Evolutionary conservation across 2,113 vertebrate genomes (phyloP).

Genomic region (Etheostoma cragini): DNA sequence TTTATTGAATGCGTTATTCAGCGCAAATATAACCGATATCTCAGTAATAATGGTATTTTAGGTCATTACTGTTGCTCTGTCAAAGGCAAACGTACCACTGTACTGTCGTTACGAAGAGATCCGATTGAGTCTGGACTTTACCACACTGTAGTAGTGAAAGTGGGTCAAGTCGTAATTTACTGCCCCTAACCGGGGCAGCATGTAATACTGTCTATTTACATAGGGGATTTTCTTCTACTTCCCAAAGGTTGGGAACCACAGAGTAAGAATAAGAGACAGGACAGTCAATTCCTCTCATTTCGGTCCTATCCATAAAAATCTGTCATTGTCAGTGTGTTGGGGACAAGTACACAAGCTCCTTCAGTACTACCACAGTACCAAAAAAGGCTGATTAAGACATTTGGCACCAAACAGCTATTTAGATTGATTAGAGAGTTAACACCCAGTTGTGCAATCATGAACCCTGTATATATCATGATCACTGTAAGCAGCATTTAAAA

Average conservation of each 20-base stretch:
- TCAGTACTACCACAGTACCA: neutral
- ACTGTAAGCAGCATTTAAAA: neutral
- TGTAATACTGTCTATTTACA: too few relatives aligned
- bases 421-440: neutral
- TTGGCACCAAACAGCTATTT: conserved; percentile 21
- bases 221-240: too few relatives aligned
- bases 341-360: neutral
- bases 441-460: neutral
- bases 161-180: too few relatives aligned
- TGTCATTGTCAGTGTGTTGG: conserved; percentile 12
- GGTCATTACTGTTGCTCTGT: too few relatives aligned
- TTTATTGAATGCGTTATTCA: too few relatives aligned
- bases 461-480: neutral
- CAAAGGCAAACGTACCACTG: too few relatives aligned
- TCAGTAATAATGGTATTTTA: too few relatives aligned
- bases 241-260: neutral
- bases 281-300: neutral
- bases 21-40: too few relatives aligned
- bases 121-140: too few relatives aligned
- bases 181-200: too few relatives aligned
- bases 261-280: neutral
- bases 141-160: too few relatives aligned
- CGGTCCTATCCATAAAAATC: neutral
- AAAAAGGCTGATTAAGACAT: conserved; percentile 5
- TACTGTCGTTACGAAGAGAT: too few relatives aligned